Evolutionary conservation across 2,797 vertebrate species (phyloP), one percentile per base, ranked within the genome.

Genomic region (Hozukius guyotensis): DNA sequence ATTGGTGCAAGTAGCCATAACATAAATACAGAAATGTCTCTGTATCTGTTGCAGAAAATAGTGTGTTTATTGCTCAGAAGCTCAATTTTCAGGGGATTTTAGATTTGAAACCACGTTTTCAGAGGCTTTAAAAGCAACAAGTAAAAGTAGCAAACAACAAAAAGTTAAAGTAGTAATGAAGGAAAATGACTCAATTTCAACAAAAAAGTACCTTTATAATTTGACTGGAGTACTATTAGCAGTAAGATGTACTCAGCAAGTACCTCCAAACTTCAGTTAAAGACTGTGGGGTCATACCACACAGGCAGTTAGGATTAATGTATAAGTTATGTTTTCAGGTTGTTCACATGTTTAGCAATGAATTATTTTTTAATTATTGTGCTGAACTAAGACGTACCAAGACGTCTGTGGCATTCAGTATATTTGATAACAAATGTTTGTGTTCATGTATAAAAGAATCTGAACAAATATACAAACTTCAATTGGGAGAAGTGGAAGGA

Each of bases 401-500:
- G 13, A 38, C 46, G 22, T 25, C 3, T 25, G 53, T 34, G 42
- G 59, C 18, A 61, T n/a, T 61, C 24, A 64, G 61, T 16, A 14
- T 38, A 38, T 64, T 31, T 60, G 16, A 31, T 31, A 31, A 60
- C 5, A 16, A 18, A 31, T 20, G 16, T 31, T 12, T 61, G 9
- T 61, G 59, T 61, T 61, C 59, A 31, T 4, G 18, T 61, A 9
- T 61, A 7, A 61, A 20, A 18, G 18, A 0, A 66, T 22, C 16
- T 16, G 62, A 56, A 31, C 18, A 56, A 65, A 68, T 57, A 49
- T 13, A 59, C 38, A 60, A 71, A 61, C 7, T 25, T 6, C 8
- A 59, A 12, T 29, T n/a, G n/a, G 42, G 20, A 9, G 49, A 70
- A 27, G 36, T 38, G 4, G 36, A 38, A 38, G 87, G 80, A 90